Evolutionary conservation across 2,888 invertebrate species (phyloP).

Genomic region (Polymixis lichenea): DNA sequence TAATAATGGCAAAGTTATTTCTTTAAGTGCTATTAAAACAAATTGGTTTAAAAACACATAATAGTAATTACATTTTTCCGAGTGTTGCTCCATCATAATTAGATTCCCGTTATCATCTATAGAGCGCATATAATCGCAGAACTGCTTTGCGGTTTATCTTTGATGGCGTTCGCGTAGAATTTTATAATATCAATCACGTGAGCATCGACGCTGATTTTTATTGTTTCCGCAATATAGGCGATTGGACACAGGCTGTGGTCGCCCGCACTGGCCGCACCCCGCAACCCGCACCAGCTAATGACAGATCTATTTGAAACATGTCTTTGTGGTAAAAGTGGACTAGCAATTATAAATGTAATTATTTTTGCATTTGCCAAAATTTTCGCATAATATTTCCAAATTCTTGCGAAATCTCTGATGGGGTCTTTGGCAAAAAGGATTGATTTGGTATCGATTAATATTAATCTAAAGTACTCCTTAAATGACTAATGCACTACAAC

Average conservation of each 20-base stretch:
- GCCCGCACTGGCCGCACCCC: constrained; percentile 41
- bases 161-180: constrained; percentile 61
- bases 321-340: constrained; percentile 34
- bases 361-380: constrained; percentile 37
- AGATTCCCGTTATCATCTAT: constrained; percentile 66
- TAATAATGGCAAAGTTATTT: constrained; percentile 1
- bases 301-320: constrained; percentile 50
- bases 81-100: constrained; percentile 57
- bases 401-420: constrained; percentile 9
- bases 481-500: constrained; percentile 42
- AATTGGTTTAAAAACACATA: constrained; percentile 6
- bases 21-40: background rate
- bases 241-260: constrained; percentile 70
- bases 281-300: constrained; percentile 40
- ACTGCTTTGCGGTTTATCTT: constrained; percentile 66
- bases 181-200: constrained; percentile 77
- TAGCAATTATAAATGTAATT: constrained; percentile 16
- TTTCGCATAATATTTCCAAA: background rate
- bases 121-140: constrained; percentile 65
- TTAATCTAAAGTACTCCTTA: background rate
- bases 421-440: background rate
- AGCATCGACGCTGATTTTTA: constrained; percentile 70
- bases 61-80: constrained; percentile 30
- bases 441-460: constrained; percentile 10
- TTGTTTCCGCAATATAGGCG: constrained; percentile 79